Base-by-base conservation (phyloP, 2,797 vertebrate species). In the Uromys caudimaculatus region DNA sequence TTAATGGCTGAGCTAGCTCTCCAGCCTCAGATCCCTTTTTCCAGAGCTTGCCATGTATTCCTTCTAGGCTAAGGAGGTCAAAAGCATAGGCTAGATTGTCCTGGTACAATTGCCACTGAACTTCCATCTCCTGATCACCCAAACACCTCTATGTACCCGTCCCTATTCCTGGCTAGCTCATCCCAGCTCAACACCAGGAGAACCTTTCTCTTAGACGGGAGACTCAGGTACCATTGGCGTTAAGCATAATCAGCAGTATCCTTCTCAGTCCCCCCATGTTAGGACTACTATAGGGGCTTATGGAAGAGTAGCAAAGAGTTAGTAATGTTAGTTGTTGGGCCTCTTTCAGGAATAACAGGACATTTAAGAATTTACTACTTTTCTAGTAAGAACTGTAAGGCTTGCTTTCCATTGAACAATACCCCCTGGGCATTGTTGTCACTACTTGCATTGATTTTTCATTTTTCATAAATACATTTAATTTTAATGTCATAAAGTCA, bases 311-410 rank as follows among this genome's bases (percentile, higher is more conserved):
- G 47, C 52, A 58, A 93, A 90, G 60, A 92, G 19, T 6, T 84
- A 58, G 69, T 13, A 77, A 81, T 16, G n/a, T 23, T 81, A 88
- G 85, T 69, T 93, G 4, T 64, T 95, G 81, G 50, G 3, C 38
- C 90, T 92, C 88, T 78, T 62, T 78, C 8, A 91, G 41, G 24
- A 44, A 84, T 7, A 29, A 64, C 77, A 77, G 24, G 54, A 24
- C 88, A 83, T 41, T 90, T 95, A 67, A 58, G 41, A 95, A 77
- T 32, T 81, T 94, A 93, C 27, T 21, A 85, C 0, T 91, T 92
- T 90, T 81, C 32, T 17, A 82, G 24, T 12, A 87, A 90, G 76
- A 96, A 92, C 86, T 87, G 60, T 7, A 83, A 3, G 10, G 86
- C 52, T 92, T 95, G 1, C 27, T 88, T 93, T 77, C 52, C 24